Evolutionary conservation across 2,888 invertebrate genomes (phyloP).

Genomic region (Conistra vaccinii): DNA sequence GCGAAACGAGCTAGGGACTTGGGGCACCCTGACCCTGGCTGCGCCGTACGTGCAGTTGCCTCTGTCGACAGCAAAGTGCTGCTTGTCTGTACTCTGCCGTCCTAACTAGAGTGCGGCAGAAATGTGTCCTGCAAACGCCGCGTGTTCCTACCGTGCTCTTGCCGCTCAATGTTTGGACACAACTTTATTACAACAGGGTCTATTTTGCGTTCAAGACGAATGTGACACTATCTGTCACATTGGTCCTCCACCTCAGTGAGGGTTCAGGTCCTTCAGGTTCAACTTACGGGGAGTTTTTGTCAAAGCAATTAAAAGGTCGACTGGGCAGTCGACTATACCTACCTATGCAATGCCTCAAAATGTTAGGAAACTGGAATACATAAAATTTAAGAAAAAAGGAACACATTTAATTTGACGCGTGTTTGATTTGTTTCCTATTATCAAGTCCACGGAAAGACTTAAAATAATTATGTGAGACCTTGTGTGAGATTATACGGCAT

Average conservation of each 20-base stretch:
- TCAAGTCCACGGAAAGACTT: neutral
- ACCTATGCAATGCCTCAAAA: neutral
- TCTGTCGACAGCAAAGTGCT: too few relatives aligned
- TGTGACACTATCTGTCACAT: too few relatives aligned
- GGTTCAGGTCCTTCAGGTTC: too few relatives aligned
- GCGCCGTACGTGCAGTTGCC: too few relatives aligned
- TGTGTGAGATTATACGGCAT: neutral
- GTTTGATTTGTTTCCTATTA: neutral
- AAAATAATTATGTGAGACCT: neutral
- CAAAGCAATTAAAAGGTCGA: neutral
- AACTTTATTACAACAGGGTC: neutral
- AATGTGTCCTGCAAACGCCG: too few relatives aligned
- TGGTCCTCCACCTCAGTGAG: too few relatives aligned
- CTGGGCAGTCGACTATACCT: neutral
- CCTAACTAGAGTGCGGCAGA: too few relatives aligned
- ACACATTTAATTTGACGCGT: neutral
- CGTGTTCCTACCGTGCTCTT: too few relatives aligned
- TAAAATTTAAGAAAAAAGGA: neutral
- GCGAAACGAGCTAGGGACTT: too few relatives aligned
- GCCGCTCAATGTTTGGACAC: too few relatives aligned
- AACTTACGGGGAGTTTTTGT: neutral
- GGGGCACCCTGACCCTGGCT: too few relatives aligned
- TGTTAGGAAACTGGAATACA: neutral
- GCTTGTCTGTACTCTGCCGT: too few relatives aligned
- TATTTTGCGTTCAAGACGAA: neutral